Percentiles rank a stretch among this genome's conserved stretches.
These are phyloP conservation scores for Lophotriccus pileatus DNA, from an alignment of 2,797 vertebrate species.

Conservation along the genomic window DNA sequence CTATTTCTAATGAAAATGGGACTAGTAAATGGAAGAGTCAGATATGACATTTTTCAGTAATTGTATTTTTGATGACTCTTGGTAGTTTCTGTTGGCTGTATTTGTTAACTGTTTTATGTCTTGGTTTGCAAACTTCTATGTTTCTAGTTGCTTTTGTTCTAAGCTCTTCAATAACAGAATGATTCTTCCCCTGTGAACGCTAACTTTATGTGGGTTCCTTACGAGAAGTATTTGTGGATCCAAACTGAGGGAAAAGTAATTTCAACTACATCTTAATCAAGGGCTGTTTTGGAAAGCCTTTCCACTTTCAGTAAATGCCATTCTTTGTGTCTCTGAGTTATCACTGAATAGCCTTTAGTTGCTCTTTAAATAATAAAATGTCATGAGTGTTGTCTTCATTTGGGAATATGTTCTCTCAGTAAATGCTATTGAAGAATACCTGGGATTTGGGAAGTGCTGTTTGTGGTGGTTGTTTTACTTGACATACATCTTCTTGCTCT, in stretches of 20 bases:
- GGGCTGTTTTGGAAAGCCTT: neutral
- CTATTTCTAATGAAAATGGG: neutral
- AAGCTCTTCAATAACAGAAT: neutral
- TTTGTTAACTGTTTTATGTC: neutral
- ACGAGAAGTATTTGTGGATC: neutral
- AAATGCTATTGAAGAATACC: neutral
- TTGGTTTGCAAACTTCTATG: neutral
- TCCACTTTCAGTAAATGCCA: neutral
- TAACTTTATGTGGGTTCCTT: neutral
- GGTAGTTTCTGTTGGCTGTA: neutral
- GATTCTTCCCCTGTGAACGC: neutral
- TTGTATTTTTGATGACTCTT: neutral
- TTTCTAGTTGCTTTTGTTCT: neutral
- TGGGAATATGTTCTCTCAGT: neutral
- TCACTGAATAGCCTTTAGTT: neutral
- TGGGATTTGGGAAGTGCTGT: neutral
- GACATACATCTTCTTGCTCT: fast-evolving
- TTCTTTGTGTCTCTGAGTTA: neutral
- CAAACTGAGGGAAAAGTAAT: neutral
- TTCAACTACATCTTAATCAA: neutral
- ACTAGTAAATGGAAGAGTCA: neutral
- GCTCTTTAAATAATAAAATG: neutral
- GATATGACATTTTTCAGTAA: neutral
- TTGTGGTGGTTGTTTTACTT: fast-evolving
- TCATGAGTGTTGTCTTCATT: neutral